Evolutionary conservation across 2,113 vertebrate species (phyloP).

Genomic region (Anguilla rostrata): DNA sequence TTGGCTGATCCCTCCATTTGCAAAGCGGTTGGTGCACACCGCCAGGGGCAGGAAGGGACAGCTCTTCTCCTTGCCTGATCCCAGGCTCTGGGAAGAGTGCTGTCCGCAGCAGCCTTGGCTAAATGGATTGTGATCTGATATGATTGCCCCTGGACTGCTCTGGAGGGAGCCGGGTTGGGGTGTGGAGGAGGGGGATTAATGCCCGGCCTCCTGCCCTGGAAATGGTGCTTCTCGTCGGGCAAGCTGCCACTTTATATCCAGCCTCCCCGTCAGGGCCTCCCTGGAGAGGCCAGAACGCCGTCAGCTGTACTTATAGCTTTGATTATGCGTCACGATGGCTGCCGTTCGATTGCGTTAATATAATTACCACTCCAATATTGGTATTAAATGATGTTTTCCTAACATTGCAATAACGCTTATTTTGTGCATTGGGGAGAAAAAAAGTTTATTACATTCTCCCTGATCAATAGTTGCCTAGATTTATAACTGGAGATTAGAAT

Average conservation of each 20-base stretch:
- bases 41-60: background rate
- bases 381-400: slow-evolving; percentile 90
- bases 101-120: background rate
- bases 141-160: background rate
- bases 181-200: slow-evolving; percentile 46
- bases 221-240: slow-evolving; percentile 48
- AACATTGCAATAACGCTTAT: slow-evolving; percentile 90
- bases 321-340: slow-evolving; percentile 67
- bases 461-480: slow-evolving; percentile 88
- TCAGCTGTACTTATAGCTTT: slow-evolving; percentile 63
- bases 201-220: slow-evolving; percentile 43
- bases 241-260: slow-evolving; percentile 47
- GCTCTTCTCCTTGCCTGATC: background rate
- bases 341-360: slow-evolving; percentile 81
- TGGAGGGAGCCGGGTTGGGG: background rate
- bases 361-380: slow-evolving; percentile 87
- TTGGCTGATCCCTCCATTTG: background rate
- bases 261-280: slow-evolving; percentile 38
- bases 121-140: slow-evolving; percentile 1
- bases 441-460: slow-evolving; percentile 84
- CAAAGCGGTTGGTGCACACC: background rate
- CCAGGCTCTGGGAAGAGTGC: background rate
- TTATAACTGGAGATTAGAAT: slow-evolving; percentile 91
- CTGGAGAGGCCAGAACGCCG: slow-evolving; percentile 47
- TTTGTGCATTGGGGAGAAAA: slow-evolving; percentile 73